A percentile compares a stretch with the other conserved stretches of the same genome.
Conservation (phyloP, 2,113 vertebrate genomes). For the Psophia crepitans region DNA sequence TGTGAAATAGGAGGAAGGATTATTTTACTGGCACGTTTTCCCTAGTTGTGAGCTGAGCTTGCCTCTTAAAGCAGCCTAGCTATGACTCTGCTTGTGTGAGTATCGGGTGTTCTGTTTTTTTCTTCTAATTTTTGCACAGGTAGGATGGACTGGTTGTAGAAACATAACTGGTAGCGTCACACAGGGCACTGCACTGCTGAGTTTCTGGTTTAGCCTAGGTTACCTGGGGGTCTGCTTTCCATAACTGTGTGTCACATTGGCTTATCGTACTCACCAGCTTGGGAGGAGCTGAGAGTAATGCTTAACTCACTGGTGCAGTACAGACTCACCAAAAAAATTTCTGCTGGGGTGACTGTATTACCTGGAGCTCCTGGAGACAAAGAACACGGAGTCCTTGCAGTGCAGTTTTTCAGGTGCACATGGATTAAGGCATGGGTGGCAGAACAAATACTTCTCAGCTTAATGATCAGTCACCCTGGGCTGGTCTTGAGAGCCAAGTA, state of each 20-base stretch:
- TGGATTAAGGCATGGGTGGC: not conserved
- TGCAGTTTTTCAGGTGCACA: not conserved
- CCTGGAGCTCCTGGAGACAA: not conserved
- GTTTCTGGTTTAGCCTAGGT: not conserved
- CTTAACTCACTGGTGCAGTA: not conserved
- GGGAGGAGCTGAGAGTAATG: not conserved
- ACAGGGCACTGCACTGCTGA: not conserved
- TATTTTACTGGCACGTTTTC: not conserved
- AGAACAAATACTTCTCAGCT: not conserved
- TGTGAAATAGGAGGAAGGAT: not conserved
- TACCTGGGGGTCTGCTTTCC: conserved; percentile 5
- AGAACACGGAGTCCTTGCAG: not conserved
- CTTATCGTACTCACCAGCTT: not conserved
- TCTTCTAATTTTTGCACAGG: accelerated
- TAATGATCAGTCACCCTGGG: not conserved
- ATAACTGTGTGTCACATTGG: not conserved
- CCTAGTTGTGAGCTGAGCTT: not conserved
- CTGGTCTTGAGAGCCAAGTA: not conserved
- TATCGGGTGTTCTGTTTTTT: not conserved
- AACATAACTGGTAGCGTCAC: accelerated
- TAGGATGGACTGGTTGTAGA: not conserved
- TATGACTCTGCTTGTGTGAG: not conserved
- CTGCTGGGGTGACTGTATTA: not conserved
- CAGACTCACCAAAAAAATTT: not conserved
- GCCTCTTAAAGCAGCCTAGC: not conserved